These are phyloP conservation scores for Siderastrea siderea DNA, from an alignment of 92 coral and sea anemone genomes.

Conservation along the genomic window DNA sequence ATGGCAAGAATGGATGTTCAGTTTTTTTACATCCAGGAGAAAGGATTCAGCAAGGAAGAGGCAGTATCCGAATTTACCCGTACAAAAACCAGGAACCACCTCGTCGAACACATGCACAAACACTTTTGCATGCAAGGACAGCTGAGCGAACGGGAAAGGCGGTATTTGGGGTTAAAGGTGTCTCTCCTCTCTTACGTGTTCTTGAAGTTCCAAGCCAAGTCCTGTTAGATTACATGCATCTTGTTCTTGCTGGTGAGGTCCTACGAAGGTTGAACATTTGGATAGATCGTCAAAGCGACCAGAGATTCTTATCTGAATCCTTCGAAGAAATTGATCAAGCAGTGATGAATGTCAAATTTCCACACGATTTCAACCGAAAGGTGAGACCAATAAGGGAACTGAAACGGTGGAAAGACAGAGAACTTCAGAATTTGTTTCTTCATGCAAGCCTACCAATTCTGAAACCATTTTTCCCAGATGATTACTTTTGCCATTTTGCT, in stretches of 20 bases:
- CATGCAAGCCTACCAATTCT: constrained; percentile 29
- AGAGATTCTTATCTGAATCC: not conserved
- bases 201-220: constrained; percentile 12
- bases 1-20: constrained; percentile 19
- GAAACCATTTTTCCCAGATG: not conserved
- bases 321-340: not conserved
- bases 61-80: constrained; percentile 12
- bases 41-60: constrained; percentile 4
- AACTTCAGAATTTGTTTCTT: constrained; percentile 18
- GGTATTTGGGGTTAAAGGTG: constrained; percentile 58
- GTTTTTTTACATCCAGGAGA: constrained; percentile 14
- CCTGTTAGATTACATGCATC: constrained; percentile 49
- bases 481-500: constrained; percentile 1
- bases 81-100: not conserved
- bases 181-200: constrained; percentile 42
- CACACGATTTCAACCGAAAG: constrained; percentile 40
- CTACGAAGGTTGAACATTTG: constrained; percentile 34
- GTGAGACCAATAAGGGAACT: not conserved
- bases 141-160: constrained; percentile 32
- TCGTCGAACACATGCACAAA: not conserved
- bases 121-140: not conserved
- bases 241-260: constrained; percentile 39
- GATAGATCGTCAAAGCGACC: not conserved
- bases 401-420: constrained; percentile 32
- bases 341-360: not conserved